A percentile compares a stretch with the other conserved stretches of the same genome.
phyloP scores from a whole-genome alignment of 2,113 vertebrate genomes.

The Myiagra hebetior region DNA sequence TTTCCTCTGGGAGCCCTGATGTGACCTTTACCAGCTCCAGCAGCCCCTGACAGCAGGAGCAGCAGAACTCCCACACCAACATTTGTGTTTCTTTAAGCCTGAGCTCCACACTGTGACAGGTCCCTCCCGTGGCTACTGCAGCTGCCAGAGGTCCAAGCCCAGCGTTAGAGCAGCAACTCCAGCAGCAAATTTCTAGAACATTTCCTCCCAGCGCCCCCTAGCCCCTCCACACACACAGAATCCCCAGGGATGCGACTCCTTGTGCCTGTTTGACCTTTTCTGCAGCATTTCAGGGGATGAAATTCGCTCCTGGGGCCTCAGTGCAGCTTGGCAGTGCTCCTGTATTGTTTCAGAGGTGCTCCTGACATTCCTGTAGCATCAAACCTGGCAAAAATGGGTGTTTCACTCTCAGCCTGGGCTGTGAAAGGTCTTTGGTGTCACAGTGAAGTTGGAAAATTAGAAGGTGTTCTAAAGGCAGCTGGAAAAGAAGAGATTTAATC shows the following conservation, averaged over 20 bases:
- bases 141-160: background rate
- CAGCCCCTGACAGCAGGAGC: background rate
- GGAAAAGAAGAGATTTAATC: background rate
- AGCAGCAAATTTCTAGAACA: background rate
- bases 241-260: background rate
- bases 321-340: background rate
- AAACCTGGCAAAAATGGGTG: background rate
- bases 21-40: background rate
- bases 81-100: background rate
- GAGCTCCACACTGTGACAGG: background rate
- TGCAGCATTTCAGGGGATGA: background rate
- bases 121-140: background rate
- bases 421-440: background rate
- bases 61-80: background rate
- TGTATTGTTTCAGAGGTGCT: background rate
- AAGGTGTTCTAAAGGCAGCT: background rate
- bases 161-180: background rate
- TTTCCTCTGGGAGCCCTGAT: background rate
- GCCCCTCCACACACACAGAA: background rate
- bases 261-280: slow-evolving; percentile 5
- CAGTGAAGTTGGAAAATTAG: background rate
- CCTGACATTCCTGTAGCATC: background rate
- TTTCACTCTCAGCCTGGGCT: background rate
- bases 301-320: background rate
- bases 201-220: background rate